A percentile compares a stretch with the other conserved stretches of the same genome.
Conservation (phyloP, 2,888 invertebrate genomes). For the Euspilapteryx auroguttella region DNA sequence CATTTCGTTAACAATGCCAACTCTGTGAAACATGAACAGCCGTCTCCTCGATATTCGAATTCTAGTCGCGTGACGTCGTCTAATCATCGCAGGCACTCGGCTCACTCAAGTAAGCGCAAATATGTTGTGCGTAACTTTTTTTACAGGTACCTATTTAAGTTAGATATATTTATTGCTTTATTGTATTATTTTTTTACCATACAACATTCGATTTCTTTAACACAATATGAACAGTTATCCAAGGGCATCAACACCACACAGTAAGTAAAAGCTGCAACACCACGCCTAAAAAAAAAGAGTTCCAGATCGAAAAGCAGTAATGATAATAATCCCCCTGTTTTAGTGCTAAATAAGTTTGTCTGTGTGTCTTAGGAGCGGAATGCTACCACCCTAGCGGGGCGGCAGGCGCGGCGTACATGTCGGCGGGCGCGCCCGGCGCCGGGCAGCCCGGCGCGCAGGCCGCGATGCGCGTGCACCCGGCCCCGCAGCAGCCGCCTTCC, state of each 20-base stretch:
- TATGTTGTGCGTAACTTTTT: too few relatives aligned
- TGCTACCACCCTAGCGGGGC: conserved; percentile 40
- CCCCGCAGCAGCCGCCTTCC: conserved; percentile 17
- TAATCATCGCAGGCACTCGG: neutral
- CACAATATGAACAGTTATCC: conserved; percentile 33
- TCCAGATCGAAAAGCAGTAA: neutral
- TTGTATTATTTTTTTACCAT: neutral
- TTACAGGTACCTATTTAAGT: too few relatives aligned
- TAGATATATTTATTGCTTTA: too few relatives aligned
- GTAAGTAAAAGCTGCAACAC: conserved; percentile 39
- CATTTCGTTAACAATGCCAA: conserved; percentile 19
- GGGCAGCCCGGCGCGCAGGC: conserved; percentile 27
- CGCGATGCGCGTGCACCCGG: conserved; percentile 30
- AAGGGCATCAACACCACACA: conserved; percentile 53
- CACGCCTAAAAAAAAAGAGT: neutral
- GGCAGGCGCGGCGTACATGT: conserved; percentile 31
- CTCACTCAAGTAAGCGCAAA: neutral
- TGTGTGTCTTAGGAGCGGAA: conserved; percentile 35
- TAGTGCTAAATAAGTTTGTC: conserved; percentile 1
- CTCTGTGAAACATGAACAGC: conserved; percentile 30
- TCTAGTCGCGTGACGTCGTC: conserved; percentile 13
- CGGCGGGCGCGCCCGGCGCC: conserved; percentile 21
- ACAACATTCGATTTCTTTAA: conserved; percentile 25
- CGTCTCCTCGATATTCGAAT: conserved; percentile 27
- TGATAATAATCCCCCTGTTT: neutral